Percentiles rank a stretch among this genome's conserved stretches.
These are phyloP conservation scores for Cryptoblepharus egeriae DNA, from an alignment of 2,797 vertebrate species.

Conservation along the genomic window DNA sequence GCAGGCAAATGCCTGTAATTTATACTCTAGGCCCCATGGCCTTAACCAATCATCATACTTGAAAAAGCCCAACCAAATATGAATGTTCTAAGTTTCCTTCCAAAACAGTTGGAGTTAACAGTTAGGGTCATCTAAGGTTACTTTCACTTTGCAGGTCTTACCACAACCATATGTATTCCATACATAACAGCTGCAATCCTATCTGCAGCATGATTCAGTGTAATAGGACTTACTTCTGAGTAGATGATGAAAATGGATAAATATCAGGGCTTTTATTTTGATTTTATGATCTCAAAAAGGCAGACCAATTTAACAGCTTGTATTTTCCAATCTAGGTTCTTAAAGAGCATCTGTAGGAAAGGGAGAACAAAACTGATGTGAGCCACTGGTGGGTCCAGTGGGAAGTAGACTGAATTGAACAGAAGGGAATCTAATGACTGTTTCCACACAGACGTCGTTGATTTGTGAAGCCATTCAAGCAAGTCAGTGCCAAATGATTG, in stretches of 20 bases:
- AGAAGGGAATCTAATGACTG: slow-evolving; percentile 75
- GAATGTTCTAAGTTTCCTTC: no score
- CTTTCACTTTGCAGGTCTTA: no score
- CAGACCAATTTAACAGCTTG: slow-evolving; percentile 16
- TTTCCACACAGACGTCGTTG: slow-evolving; percentile 79
- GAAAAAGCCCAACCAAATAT: no score
- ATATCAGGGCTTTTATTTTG: slow-evolving; percentile 17
- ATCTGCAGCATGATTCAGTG: no score
- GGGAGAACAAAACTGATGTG: slow-evolving; percentile 64
- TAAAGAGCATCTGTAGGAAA: slow-evolving; percentile 16
- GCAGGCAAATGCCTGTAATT: no score
- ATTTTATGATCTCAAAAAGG: slow-evolving; percentile 18
- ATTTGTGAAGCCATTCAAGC: slow-evolving; percentile 80
- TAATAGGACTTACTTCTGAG: no score
- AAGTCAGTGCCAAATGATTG: neutral
- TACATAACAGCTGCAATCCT: no score
- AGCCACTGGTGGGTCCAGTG: slow-evolving; percentile 77
- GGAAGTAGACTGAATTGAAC: slow-evolving; percentile 76
- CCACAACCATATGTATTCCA: no score
- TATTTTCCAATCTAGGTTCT: neutral
- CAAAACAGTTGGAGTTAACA: no score
- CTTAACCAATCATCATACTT: no score
- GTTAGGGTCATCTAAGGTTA: no score
- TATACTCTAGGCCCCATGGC: no score
- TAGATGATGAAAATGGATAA: slow-evolving; percentile 18